Evolutionary conservation across 1,140 invertebrate genomes (phyloP).

Genomic region (Liolophura sinensis): DNA sequence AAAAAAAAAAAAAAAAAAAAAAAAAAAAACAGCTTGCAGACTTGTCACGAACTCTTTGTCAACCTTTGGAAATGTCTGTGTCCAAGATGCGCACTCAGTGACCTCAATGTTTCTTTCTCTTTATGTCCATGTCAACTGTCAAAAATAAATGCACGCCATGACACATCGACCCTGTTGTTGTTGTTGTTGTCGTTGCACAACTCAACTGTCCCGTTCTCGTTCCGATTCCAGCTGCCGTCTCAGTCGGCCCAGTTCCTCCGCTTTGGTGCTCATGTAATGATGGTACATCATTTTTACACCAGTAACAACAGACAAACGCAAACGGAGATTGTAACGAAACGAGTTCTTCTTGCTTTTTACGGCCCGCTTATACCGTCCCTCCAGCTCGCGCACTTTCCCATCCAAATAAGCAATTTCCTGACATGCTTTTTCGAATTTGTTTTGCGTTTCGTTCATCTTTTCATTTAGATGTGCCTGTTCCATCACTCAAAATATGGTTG

Average conservation of each 20-base stretch:
- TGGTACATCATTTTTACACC: constrained; percentile 58
- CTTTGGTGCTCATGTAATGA: constrained; percentile 53
- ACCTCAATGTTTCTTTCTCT: no score
- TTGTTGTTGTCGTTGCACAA: no score
- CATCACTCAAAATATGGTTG: constrained; percentile 5
- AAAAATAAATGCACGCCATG: no score
- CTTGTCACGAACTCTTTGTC: no score
- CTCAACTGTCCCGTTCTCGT: constrained; percentile 3
- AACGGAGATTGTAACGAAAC: constrained; percentile 47
- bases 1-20: no score
- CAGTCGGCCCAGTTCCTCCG: constrained; percentile 41
- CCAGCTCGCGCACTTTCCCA: constrained; percentile 51
- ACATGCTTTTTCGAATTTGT: constrained; percentile 50
- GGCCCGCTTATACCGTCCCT: constrained; percentile 48
- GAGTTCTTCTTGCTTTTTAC: constrained; percentile 53
- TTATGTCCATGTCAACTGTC: no score
- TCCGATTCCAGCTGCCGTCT: constrained; percentile 18
- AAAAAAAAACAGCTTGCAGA: no score
- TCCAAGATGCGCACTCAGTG: no score
- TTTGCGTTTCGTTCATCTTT: constrained; percentile 43
- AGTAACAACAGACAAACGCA: constrained; percentile 48
- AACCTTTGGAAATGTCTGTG: no score
- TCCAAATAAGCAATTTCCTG: constrained; percentile 51
- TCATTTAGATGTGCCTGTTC: constrained; percentile 40
- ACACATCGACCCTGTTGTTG: no score